These are phyloP conservation scores for Artibeus lituratus DNA, from an alignment of 2,797 vertebrate genomes.

Conservation along the genomic window DNA sequence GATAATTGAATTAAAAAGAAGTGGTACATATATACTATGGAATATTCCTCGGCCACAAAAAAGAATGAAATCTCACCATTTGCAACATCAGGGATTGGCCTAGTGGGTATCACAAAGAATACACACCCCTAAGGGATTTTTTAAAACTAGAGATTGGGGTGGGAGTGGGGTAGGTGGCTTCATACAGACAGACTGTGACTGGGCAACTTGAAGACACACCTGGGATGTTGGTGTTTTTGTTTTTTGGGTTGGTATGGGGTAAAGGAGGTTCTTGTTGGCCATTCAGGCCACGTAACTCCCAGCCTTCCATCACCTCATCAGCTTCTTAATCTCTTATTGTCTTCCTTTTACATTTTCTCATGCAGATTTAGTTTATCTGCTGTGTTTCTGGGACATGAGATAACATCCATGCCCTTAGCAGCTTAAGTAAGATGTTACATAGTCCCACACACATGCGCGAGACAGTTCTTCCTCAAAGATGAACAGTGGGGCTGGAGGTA, in stretches of 20 bases:
- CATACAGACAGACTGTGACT: not conserved
- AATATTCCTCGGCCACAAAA: not conserved
- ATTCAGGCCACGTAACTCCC: not conserved
- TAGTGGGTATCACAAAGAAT: not conserved
- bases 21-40: not conserved
- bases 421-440: not conserved
- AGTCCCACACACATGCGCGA: not conserved
- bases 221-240: not conserved
- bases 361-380: not conserved
- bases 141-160: not conserved
- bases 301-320: not conserved
- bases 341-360: not conserved
- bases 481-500: not conserved
- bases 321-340: not conserved
- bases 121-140: not conserved
- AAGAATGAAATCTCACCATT: not conserved
- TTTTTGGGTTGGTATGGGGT: not conserved
- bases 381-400: not conserved
- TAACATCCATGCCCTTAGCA: not conserved
- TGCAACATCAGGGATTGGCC: not conserved
- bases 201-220: not conserved
- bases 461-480: not conserved
- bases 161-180: not conserved
- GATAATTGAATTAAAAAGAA: not conserved
- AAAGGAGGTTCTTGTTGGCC: not conserved